These are phyloP conservation scores for Hystrix brachyura DNA, from an alignment of 2,113 vertebrate genomes.

Conservation along the genomic window DNA sequence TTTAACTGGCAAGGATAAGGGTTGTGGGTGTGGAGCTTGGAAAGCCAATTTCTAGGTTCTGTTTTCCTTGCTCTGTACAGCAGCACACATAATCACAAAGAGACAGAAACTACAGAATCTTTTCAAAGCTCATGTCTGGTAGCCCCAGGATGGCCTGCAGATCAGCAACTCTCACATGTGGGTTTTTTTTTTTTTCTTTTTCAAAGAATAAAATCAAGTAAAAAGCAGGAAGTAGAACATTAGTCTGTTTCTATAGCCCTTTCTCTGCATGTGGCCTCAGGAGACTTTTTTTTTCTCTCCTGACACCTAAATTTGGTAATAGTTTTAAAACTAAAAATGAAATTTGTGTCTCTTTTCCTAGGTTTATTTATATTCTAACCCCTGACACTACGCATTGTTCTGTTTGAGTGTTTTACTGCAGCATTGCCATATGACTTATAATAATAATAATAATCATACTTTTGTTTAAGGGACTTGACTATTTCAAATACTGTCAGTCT, in stretches of 20 bases:
- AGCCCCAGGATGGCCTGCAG: not conserved
- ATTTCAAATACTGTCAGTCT: not conserved
- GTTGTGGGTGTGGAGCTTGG: not conserved
- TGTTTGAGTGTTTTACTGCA: not conserved
- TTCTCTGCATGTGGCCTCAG: conserved; percentile 58
- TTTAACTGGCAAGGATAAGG: not conserved
- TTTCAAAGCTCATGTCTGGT: not conserved
- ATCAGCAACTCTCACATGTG: conserved; percentile 3
- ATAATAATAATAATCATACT: not conserved
- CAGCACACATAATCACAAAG: not conserved
- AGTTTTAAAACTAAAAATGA: conserved; percentile 61
- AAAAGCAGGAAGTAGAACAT: conserved; percentile 76
- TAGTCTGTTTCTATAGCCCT: conserved; percentile 56
- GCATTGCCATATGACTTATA: not conserved
- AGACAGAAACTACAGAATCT: conserved; percentile 1
- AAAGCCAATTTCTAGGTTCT: not conserved
- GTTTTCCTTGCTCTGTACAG: not conserved
- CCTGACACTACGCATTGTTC: not conserved
- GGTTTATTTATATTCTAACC: not conserved
- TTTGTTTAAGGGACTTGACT: not conserved
- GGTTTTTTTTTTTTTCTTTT: not conserved
- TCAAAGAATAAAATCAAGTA: conserved; percentile 61
- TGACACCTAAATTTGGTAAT: conserved; percentile 65
- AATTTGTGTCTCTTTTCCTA: not conserved
- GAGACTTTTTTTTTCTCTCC: conserved; percentile 55